These are phyloP conservation scores for Rhinoraja longicauda DNA, from an alignment of 2,797 vertebrate species.

Conservation along the genomic window DNA sequence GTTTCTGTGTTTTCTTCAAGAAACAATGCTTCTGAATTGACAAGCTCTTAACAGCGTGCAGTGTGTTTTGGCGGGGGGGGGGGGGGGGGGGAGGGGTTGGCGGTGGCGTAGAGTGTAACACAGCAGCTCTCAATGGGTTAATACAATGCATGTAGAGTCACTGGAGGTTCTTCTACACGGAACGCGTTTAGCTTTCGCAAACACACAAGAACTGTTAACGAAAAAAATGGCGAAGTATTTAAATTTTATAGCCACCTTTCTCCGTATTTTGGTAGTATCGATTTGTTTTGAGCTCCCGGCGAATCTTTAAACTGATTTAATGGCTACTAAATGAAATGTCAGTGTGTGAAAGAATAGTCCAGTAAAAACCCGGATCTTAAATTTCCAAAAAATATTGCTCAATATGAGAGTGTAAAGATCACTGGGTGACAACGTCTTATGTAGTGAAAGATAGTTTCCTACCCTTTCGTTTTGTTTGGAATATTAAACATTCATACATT, in stretches of 20 bases:
- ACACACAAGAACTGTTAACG: not conserved
- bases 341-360: not conserved
- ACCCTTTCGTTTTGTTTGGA: no score
- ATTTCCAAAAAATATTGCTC: not conserved
- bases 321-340: constrained; percentile 6
- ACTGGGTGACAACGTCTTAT: not conserved
- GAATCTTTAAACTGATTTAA: not conserved
- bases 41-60: not conserved
- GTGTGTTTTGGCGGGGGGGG: not conserved
- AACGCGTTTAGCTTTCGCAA: not conserved
- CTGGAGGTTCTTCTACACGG: not conserved
- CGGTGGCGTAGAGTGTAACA: not conserved
- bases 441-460: no score
- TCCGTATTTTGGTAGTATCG: not conserved
- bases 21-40: not conserved
- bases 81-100: not conserved
- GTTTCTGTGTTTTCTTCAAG: not conserved
- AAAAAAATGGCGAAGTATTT: not conserved
- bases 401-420: not conserved
- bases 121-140: constrained; percentile 24
- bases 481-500: not conserved
- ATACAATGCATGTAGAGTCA: not conserved
- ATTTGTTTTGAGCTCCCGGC: not conserved
- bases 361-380: not conserved
- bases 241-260: not conserved